These are phyloP conservation scores for Linepithema humile DNA, from an alignment of 1,140 invertebrate species.

Conservation along the genomic window DNA sequence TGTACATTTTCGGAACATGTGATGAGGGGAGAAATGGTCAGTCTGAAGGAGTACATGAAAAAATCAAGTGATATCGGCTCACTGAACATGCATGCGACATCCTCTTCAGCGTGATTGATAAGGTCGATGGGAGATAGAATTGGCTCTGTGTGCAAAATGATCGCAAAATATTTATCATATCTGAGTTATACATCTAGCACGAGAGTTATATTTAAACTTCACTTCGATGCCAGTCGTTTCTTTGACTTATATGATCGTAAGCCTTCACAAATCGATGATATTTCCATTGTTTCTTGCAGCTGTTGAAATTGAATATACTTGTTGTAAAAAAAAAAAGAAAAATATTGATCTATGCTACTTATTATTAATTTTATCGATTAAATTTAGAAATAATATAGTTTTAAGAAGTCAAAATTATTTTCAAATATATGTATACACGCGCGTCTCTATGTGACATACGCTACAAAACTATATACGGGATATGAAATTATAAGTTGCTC, in stretches of 20 bases:
- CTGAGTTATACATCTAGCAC: background rate
- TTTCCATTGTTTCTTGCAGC: background rate
- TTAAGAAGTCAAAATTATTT: background rate
- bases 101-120: constrained; percentile 42
- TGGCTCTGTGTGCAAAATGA: background rate
- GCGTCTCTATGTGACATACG: background rate
- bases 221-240: constrained; percentile 1
- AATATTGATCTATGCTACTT: too few relatives aligned
- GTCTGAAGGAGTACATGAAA: background rate
- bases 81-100: constrained; percentile 5
- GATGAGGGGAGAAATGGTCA: constrained; percentile 29
- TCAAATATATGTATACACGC: background rate
- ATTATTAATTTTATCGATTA: too few relatives aligned
- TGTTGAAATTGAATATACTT: background rate
- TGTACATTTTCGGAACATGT: constrained; percentile 37
- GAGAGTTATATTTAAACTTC: constrained; percentile 11
- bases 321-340: background rate
- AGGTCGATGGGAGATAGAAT: constrained; percentile 11
- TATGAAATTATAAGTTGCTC: constrained; percentile 19
- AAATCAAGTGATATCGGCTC: constrained; percentile 13
- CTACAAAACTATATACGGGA: background rate
- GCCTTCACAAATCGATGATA: background rate
- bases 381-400: background rate
- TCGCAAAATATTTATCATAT: constrained; percentile 41
- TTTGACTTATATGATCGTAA: background rate